A percentile compares a stretch with the other conserved stretches of the same genome.
Conservation (phyloP, 2,888 invertebrate species). For the Brachynemurus nebulosus region DNA sequence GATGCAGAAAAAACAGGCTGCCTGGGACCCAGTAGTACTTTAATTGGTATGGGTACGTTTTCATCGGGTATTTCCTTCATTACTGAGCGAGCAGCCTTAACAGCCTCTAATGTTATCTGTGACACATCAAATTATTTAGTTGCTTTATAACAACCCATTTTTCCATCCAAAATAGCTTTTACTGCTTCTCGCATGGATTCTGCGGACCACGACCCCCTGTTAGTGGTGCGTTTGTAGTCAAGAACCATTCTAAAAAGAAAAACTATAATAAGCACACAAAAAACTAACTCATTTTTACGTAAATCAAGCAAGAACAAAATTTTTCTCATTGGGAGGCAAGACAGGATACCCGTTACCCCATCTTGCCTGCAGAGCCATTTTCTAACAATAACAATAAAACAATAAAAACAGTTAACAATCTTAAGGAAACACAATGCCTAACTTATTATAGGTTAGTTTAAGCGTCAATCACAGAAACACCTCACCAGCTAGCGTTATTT, state of each 20-base stretch:
- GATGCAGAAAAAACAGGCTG: constrained; percentile 6
- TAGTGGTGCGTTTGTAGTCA: constrained; percentile 10
- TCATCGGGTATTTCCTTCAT: constrained; percentile 1
- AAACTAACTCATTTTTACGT: background rate
- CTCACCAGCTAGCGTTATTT: background rate
- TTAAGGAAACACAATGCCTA: background rate
- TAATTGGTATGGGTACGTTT: background rate
- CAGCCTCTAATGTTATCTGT: constrained; percentile 14
- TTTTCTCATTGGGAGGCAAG: background rate
- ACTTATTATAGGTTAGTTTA: background rate
- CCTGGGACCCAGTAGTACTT: constrained; percentile 3
- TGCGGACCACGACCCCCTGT: constrained; percentile 14
- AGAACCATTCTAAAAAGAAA: constrained; percentile 9
- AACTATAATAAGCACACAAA: background rate
- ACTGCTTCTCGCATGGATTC: constrained; percentile 11
- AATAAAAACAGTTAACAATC: background rate
- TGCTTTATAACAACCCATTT: constrained; percentile 13
- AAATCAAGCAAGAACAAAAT: background rate
- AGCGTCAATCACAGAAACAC: background rate
- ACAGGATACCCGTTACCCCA: background rate
- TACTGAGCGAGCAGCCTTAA: constrained; percentile 9
- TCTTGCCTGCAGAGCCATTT: background rate
- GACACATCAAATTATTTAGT: constrained; percentile 12
- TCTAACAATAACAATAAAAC: too few relatives aligned
- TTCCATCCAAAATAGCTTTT: constrained; percentile 11